These are phyloP conservation scores for Diachasma alloeum DNA, from an alignment of 1,140 invertebrate species.

Conservation along the genomic window DNA sequence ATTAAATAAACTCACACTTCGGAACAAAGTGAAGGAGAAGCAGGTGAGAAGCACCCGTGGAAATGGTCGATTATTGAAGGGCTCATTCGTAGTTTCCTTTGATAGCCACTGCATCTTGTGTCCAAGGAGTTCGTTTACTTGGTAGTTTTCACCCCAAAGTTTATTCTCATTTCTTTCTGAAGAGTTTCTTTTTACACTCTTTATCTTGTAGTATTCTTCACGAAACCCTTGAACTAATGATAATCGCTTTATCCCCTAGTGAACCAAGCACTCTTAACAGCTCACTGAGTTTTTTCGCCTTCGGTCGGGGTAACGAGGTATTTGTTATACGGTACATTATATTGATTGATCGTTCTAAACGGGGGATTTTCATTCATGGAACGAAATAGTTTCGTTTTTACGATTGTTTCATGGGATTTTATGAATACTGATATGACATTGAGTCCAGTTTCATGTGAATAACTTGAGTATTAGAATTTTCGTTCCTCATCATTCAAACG, in stretches of 20 bases:
- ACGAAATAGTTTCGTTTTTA: not conserved
- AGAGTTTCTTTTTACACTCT: not conserved
- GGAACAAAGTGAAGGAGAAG: not conserved
- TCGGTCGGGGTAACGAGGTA: conserved; percentile 40
- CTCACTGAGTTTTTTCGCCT: conserved; percentile 47
- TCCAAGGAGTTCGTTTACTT: not conserved
- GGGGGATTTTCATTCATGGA: not conserved
- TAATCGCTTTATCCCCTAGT: conserved; percentile 52
- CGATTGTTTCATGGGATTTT: no score
- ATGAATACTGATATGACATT: no score
- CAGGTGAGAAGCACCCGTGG: not conserved
- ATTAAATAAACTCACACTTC: conserved; percentile 17
- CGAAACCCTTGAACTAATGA: conserved; percentile 40
- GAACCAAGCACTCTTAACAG: conserved; percentile 49
- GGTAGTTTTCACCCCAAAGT: conserved; percentile 25
- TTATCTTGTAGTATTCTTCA: conserved; percentile 33
- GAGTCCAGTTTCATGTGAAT: no score
- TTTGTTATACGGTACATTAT: conserved; percentile 36
- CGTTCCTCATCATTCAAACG: no score
- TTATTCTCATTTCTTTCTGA: conserved; percentile 30
- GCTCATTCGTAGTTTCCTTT: conserved; percentile 38
- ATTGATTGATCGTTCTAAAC: conserved; percentile 53
- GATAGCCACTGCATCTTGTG: conserved; percentile 38
- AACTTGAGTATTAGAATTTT: no score
- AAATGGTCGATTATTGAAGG: conserved; percentile 41